Conservation (phyloP, 2,113 vertebrate genomes). For the Cercopithecus mona region DNA sequence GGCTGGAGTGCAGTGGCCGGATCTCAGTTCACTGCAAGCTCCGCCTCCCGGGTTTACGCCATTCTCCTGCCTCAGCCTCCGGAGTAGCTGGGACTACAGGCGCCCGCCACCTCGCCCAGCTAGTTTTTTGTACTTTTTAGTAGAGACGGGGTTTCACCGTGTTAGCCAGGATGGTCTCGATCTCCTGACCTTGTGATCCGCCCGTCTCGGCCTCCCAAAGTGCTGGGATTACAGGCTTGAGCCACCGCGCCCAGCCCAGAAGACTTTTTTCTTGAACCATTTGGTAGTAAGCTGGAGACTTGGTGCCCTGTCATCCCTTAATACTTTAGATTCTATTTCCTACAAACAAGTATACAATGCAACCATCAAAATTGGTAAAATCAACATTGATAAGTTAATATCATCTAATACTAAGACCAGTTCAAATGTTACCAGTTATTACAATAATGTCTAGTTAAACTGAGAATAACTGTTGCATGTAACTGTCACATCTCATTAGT, state of each 20-base stretch:
- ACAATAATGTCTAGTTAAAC: background rate
- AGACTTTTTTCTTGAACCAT: background rate
- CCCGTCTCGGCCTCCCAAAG: too few species aligned
- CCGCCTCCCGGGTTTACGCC: too few species aligned
- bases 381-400: background rate
- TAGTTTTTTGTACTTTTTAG: too few species aligned
- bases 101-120: too few species aligned
- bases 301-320: background rate
- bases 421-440: background rate
- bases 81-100: too few species aligned
- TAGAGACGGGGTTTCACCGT: too few species aligned
- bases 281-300: background rate
- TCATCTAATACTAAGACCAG: background rate
- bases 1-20: too few species aligned
- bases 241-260: background rate
- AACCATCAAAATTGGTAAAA: background rate
- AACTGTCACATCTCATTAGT: background rate
- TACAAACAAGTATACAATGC: background rate
- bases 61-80: too few species aligned
- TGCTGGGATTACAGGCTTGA: too few species aligned
- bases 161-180: too few species aligned
- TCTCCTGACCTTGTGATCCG: too few species aligned
- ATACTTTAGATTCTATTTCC: background rate
- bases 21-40: too few species aligned
- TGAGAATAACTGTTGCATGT: background rate